These are phyloP conservation scores for Megastigmus dorsalis DNA, from an alignment of 2,888 invertebrate species.

Conservation along the genomic window DNA sequence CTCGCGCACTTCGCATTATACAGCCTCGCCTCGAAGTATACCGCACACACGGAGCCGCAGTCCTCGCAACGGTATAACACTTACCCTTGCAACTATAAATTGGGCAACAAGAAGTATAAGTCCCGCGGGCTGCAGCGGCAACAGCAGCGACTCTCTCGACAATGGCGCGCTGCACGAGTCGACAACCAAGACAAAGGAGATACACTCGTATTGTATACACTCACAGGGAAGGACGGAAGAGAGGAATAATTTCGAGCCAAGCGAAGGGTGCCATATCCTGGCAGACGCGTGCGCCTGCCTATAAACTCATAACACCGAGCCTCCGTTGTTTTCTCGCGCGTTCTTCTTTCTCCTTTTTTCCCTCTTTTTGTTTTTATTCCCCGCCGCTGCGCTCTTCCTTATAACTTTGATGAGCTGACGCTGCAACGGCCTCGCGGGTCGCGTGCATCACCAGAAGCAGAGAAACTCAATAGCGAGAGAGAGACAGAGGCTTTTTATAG, in stretches of 20 bases:
- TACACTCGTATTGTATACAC: conserved; percentile 4
- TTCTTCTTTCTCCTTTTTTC: neutral
- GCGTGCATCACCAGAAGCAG: too few relatives aligned
- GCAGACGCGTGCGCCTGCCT: conserved; percentile 54
- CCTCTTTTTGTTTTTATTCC: neutral
- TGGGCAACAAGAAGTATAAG: conserved; percentile 62
- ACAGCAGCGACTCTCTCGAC: too few relatives aligned
- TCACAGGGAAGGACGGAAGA: conserved; percentile 37
- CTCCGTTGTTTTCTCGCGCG: too few relatives aligned
- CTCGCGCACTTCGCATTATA: neutral
- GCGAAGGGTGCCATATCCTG: conserved; percentile 55
- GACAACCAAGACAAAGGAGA: conserved; percentile 58
- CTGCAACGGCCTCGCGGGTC: too few relatives aligned
- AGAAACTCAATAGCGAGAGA: too few relatives aligned
- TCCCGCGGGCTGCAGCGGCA: conserved; percentile 48
- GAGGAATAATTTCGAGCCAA: conserved; percentile 28
- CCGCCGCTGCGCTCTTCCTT: neutral
- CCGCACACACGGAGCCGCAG: conserved; percentile 42
- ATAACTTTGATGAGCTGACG: neutral
- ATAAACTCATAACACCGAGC: conserved; percentile 66
- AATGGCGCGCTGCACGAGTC: too few relatives aligned
- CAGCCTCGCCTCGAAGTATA: neutral
- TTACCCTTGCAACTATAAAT: conserved; percentile 68
- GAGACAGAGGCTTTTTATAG: neutral
- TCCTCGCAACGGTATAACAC: too few relatives aligned